Base-by-base conservation (phyloP, 2,888 invertebrate species). In the Schizotus pectinicornis region DNA sequence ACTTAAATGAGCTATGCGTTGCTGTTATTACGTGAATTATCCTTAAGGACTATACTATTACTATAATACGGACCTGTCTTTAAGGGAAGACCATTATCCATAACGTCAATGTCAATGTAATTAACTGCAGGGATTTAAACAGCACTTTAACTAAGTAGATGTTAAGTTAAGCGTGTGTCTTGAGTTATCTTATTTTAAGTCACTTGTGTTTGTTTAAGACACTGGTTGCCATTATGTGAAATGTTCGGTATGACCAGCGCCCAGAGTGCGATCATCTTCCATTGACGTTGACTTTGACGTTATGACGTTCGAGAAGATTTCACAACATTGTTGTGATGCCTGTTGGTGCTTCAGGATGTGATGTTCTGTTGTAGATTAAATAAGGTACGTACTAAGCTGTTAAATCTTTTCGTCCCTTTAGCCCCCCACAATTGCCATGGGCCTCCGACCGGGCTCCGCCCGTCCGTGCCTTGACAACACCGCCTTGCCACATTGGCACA, bases 311-410 rank as follows among this genome's bases (percentile, higher is more conserved):
- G 65, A 68, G 68, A 69, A 67, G 70, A 77, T 78, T 78, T 78
- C 78, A 79, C 79, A 77, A 79, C 77, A 78, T 70, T 76, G 76
- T 75, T 78, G 77, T 78, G 77, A 74, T 74, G 71, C 70, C 66
- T 68, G 67, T 65, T 67, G 71, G 70, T 75, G 68, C 71, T 75
- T 70, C 76, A 78, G 77, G 73, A 79, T 80, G 79, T 80, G 77
- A 80, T 77, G 75, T 74, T 70, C 73, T 72, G 69, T 70, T 72
- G 69, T 70, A 67, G 61, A 74, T 70, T 72, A 72, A 68, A 65
- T 70, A 78, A 80, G 79, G 79, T 79, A 77, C 69, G 64, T 57
- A 32, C 22, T n/a, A n/a, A n/a, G n/a, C 30, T 41, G 22, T 30
- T 42, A 22, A 13, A 12, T 42, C n/a, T 41, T 34, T 48, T 30